Base-by-base conservation (phyloP, 2,888 invertebrate species). In the Antheraea yamamai region DNA sequence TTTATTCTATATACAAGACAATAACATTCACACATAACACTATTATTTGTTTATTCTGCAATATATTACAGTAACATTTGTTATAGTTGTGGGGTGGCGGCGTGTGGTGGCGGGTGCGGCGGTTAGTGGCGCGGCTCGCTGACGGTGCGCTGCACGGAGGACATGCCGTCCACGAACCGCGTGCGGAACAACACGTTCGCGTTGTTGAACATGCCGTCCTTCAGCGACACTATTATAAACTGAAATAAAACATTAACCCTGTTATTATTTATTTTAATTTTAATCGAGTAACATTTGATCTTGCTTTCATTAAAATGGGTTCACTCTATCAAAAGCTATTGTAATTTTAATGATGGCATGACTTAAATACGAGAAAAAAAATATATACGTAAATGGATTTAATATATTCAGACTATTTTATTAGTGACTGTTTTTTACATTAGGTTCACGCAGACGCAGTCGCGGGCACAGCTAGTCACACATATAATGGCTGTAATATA, bases 141-240 rank as follows among this genome's bases (percentile, higher is more conserved):
- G 81, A 86, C 96, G 6, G 96, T 96, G 78, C 98, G 95, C 52
- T 96, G 96, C 58, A 99, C 97, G 7, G 97, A 96, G 0, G 99
- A 99, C 93, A 98, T 98, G 74, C 99, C 99, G 93, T 99, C 99
- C 51, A 98, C 96, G 92, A 99, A 99, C 84, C 97, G 96, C 0
- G 99, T 99, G 75, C 98, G 97, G 95, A 98, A 99, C 75, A 99
- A 92, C 39, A 99, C 99, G 92, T 99, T 99, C 0, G 99, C 99
- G 93, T 99, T 99, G 93, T 98, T 99, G 95, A 99, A 99, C 98
- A 99, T 99, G 51, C 99, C 99, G 91, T 99, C 99, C 89, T 99
- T 99, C 72, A 99, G 95, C 0, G 99, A 99, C 1, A 99, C 99
- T 79, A 99, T 97, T 82, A 99, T 98, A 92, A 99, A 99, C 97